Evolutionary conservation across 2,113 vertebrate species (phyloP), one percentile per base, ranked within the genome.

Genomic region (Nanorana parkeri): DNA sequence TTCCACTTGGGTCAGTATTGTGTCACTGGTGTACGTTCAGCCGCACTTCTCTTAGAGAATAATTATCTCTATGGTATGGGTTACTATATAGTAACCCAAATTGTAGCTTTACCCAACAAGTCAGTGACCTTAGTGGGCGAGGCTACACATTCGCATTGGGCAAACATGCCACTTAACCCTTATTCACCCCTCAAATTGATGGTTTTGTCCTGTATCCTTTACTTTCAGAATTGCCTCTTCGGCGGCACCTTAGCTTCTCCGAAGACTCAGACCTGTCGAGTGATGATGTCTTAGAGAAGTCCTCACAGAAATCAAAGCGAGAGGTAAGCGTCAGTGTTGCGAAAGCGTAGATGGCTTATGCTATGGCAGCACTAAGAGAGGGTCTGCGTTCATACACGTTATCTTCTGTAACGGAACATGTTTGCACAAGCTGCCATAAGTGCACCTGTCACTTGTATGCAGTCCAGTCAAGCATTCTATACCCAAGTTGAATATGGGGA

Each of bases 211-310:
- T 68, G 67, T 23, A 8, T 68, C 19, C 4, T 68, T 1, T 16
- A 78, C 13, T 65, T 26, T n/a, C 88, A 98, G 98, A 97, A 86
- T 84, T 95, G 84, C 95, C 95, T 80, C 89, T 97, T 0, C 94
- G 96, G 17, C 93, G 93, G 24, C 97, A 97, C 86, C 73, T 97
- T 85, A 99, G 98, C 85, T 97, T 97, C 89, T 99, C 98, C 0
- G 98, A 99, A 85, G 98, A 99, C 81, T 99, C 98, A 0, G 98
- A 99, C 88, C 94, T 99, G 72, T 99, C 98, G 85, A 99, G 96
- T 3, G 98, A 99, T 0, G 98, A 99, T 19, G 85, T 99, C 78
- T 89, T 99, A 54, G 98, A 99, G 67, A 92, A 93, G 20, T 95
- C 95, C 36, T 98, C 97, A 54, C 97, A 99, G 92, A 98, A 95